Evolutionary conservation across 2,113 vertebrate species (phyloP), one percentile per base, ranked within the genome.

Genomic region (Entomyzon cyanotis): DNA sequence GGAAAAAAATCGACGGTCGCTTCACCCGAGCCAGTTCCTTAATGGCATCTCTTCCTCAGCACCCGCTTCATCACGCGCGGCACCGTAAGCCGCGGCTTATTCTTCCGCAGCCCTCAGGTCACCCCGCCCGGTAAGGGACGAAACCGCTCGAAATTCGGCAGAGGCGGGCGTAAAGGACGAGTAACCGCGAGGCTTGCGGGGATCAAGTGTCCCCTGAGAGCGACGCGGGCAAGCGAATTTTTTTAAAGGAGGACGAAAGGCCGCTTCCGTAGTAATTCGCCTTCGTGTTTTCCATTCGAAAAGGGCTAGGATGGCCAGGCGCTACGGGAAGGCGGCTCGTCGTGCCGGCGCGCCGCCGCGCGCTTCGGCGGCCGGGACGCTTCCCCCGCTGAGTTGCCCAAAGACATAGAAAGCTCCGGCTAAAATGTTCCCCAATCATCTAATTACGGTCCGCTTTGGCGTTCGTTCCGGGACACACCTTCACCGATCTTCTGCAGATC

Each of bases 131-230:
- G 35, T 62, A 46, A 59, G 39, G 58, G 60, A 31, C 19, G 37
- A 49, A n/a, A 68, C 24, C 12, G 27, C 42, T 49, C 42, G 35
- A 77, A 84, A 59, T 63, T 46, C 12, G 50, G 17, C 24, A 68
- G 53, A 92, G 13, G 30, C 16, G 44, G 37, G 30, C 44, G 59
- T 84, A 85, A 74, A n/a, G 7, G 27, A 95, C 39, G 83, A 80
- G 41, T 24, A 77, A 27, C 24, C 0, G 0, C 0, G 0, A 93
- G 65, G 16, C 30, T 59, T 30, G 33, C 0, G 0, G 42, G 23
- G 46, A 37, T 46, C 28, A 22, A 20, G 18, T 58, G 31, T 0
- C 0, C 39, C 30, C 20, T 23, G 55, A 55, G 63, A 55, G 39
- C 9, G 49, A 79, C 20, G 30, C 47, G 12, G 47, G n/a, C 39